phyloP scores from a whole-genome alignment of 2,113 vertebrate genomes.

The Laterallus jamaicensis region DNA sequence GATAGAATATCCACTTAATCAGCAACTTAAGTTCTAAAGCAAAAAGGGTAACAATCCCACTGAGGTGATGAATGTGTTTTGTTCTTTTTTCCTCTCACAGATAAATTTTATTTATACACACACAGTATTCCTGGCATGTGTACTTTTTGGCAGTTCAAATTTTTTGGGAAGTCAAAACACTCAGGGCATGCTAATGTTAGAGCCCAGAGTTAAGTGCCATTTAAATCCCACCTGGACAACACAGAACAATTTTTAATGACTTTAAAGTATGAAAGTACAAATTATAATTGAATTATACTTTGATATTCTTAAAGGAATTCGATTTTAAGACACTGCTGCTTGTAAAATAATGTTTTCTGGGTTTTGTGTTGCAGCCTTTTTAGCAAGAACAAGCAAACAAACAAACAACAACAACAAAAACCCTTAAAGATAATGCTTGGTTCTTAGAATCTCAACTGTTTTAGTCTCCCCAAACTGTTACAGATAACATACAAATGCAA shows the following conservation, averaged over 20 bases:
- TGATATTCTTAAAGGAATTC: not conserved
- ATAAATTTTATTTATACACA: not conserved
- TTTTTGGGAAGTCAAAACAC: not conserved
- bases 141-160: not conserved
- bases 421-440: not conserved
- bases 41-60: not conserved
- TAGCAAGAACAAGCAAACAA: not conserved
- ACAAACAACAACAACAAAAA: too few species aligned
- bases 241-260: not conserved
- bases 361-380: not conserved
- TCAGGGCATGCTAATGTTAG: not conserved
- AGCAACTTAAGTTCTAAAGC: not conserved
- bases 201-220: not conserved
- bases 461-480: not conserved
- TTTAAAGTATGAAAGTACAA: not conserved
- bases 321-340: not conserved
- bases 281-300: not conserved
- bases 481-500: not conserved
- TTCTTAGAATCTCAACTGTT: not conserved
- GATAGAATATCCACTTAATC: not conserved
- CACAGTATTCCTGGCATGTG: not conserved
- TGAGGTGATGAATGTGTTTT: not conserved
- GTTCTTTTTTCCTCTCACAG: not conserved
- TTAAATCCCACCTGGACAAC: not conserved
- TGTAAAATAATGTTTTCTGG: not conserved